A percentile compares a stretch with the other conserved stretches of the same genome.
These are phyloP conservation scores for Cryptocephalus moraei DNA, from an alignment of 2,888 invertebrate genomes.

Conservation along the genomic window DNA sequence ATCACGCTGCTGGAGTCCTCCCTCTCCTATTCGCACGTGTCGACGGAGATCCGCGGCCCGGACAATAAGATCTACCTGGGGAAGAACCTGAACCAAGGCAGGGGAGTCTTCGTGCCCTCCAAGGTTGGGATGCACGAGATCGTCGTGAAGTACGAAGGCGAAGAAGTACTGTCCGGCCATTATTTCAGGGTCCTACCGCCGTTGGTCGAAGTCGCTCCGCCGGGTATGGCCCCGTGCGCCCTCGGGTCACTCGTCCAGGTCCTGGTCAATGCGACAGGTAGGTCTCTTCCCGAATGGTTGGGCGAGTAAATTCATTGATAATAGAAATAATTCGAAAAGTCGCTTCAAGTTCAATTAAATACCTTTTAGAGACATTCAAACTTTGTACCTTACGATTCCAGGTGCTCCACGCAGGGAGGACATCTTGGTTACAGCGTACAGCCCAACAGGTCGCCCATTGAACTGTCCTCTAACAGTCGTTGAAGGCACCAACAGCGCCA, in stretches of 20 bases:
- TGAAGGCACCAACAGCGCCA: constrained; percentile 88
- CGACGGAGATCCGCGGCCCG: constrained; percentile 33
- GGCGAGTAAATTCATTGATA: no score
- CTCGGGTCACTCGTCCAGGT: constrained; percentile 93
- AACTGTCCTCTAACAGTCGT: constrained; percentile 75
- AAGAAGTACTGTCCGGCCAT: constrained; percentile 46
- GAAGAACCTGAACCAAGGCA: constrained; percentile 58
- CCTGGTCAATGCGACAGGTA: constrained; percentile 75
- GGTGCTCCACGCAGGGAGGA: constrained; percentile 72
- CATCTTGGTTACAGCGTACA: constrained; percentile 85
- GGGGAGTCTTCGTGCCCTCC: constrained; percentile 76
- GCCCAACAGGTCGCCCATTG: constrained; percentile 77
- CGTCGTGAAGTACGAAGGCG: constrained; percentile 46
- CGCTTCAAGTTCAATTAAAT: no score
- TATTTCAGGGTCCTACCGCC: constrained; percentile 84
- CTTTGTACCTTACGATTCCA: constrained; percentile 21
- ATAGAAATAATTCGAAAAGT: no score
- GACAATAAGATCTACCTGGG: constrained; percentile 35
- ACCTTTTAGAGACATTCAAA: no score
- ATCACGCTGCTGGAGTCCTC: constrained; percentile 56
- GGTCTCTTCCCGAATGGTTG: background rate
- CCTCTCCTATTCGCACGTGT: constrained; percentile 30
- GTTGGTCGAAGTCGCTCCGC: constrained; percentile 75
- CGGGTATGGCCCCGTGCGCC: constrained; percentile 92
- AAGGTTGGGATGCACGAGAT: constrained; percentile 90